phyloP scores from a whole-genome alignment of 2,113 vertebrate genomes.

The Hyperopisus bebe region DNA sequence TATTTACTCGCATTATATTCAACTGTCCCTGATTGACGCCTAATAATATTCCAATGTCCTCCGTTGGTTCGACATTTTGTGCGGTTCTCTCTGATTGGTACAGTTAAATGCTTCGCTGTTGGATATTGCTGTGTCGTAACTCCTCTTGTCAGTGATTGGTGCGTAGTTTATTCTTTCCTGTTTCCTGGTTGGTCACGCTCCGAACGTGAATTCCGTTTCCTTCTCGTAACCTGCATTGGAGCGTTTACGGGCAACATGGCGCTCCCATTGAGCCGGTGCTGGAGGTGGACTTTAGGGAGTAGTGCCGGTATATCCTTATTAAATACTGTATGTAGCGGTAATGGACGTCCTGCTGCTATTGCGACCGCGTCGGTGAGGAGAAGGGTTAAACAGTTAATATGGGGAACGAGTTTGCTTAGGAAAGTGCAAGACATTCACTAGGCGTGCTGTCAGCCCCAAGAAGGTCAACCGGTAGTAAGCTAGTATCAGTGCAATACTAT shows the following conservation, averaged over 20 bases:
- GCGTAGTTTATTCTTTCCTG: not conserved
- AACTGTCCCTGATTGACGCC: not conserved
- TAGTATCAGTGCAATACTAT: not conserved
- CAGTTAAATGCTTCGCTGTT: not conserved
- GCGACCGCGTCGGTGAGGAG: constrained; percentile 10
- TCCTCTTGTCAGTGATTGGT: not conserved
- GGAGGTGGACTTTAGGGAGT: constrained; percentile 33
- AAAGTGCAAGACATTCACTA: not conserved
- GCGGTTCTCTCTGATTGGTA: not conserved
- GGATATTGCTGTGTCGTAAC: not conserved
- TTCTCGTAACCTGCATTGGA: not conserved
- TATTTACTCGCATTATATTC: not conserved
- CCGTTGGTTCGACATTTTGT: not conserved
- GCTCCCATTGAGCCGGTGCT: constrained; percentile 45
- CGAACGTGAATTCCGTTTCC: constrained; percentile 37
- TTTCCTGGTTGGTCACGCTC: not conserved
- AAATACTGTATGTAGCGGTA: constrained; percentile 25
- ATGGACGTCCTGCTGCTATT: constrained; percentile 20
- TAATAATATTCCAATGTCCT: not conserved
- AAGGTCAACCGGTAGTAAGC: constrained; percentile 52
- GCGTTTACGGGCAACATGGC: constrained; percentile 52
- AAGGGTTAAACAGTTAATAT: not conserved
- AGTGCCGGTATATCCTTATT: constrained; percentile 8
- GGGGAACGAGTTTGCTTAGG: constrained; percentile 1
- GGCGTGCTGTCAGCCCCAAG: constrained; percentile 31